Evolutionary conservation across 2,113 vertebrate genomes (phyloP).

Genomic region (Nycticryphes semicollaris): DNA sequence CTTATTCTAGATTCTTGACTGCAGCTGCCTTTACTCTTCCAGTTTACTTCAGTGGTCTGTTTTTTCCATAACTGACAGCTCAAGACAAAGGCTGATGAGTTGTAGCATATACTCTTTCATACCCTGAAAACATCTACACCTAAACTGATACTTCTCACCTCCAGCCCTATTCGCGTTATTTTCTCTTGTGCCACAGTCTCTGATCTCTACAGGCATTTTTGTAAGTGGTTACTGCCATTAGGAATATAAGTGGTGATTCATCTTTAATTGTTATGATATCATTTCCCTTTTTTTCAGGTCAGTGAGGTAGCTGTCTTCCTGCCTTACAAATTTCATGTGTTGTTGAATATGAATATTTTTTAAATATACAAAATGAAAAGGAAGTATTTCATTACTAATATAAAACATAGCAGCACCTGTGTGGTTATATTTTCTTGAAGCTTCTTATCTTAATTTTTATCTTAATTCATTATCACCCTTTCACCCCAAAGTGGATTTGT

Average conservation of each 20-base stretch:
- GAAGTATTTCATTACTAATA: neutral
- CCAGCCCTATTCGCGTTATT: accelerated
- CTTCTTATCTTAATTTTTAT: neutral
- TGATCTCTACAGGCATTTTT: neutral
- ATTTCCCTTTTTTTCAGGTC: neutral
- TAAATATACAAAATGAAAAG: neutral
- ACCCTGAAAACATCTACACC: neutral
- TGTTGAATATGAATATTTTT: neutral
- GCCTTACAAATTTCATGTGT: neutral
- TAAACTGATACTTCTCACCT: neutral
- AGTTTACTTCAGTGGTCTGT: neutral
- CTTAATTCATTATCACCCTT: neutral
- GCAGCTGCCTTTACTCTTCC: neutral
- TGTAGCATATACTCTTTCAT: neutral
- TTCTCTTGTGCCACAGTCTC: neutral
- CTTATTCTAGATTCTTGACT: neutral
- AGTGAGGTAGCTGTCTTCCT: neutral
- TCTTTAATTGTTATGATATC: neutral
- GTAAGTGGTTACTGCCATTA: neutral
- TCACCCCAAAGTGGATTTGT: neutral
- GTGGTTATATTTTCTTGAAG: neutral
- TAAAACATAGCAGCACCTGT: neutral
- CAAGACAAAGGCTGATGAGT: neutral
- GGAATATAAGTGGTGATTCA: neutral
- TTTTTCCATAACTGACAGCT: neutral